Evolutionary conservation across 2,888 invertebrate species (phyloP), one percentile per base, ranked within the genome.

Genomic region (Rhaphigaster nebulosa): DNA sequence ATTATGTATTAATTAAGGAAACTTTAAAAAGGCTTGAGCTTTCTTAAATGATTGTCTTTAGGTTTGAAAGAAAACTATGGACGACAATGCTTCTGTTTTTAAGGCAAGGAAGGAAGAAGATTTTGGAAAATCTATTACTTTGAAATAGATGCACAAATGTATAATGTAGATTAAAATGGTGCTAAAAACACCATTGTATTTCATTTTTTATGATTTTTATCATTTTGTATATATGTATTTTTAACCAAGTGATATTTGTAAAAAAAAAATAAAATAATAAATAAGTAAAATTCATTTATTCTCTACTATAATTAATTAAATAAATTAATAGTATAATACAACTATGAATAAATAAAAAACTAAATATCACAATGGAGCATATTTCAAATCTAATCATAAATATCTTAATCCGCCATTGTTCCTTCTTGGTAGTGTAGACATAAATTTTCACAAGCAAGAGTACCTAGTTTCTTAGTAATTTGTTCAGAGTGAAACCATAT

Each of bases 81-180:
- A 65, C 65, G 13, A 29, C 65, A 65, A 65, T 34, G 34, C 34
- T 34, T 38, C 34, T 34, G 70, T 70, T 70, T 70, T 70, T 15
- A 70, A 15, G 34, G 18, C 12, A 70, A 1, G 20, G 38, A 65
- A 29, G 65, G 15, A 65, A 65, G 29, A 34, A 70, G 34, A 34
- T 70, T 20, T 70, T 70, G 70, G 70, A 70, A 34, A 34, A 70
- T 34, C 29, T 70, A 38, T 34, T 5, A 70, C 34, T 70, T 70
- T 8, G 34, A 70, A 70, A 70, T 70, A 70, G 34, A 70, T 70
- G 70, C 70, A 70, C 70, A 70, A 70, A 70, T 70, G 70, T 70
- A 70, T 34, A 34, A 70, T 34, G 34, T 70, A 70, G 70, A 70
- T 70, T 70, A 70, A 2, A 70, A 70, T 70, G 70, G 70, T 70